Evolutionary conservation across 1,140 invertebrate genomes (phyloP).

Genomic region (Pseudomyrmex sp.): DNA sequence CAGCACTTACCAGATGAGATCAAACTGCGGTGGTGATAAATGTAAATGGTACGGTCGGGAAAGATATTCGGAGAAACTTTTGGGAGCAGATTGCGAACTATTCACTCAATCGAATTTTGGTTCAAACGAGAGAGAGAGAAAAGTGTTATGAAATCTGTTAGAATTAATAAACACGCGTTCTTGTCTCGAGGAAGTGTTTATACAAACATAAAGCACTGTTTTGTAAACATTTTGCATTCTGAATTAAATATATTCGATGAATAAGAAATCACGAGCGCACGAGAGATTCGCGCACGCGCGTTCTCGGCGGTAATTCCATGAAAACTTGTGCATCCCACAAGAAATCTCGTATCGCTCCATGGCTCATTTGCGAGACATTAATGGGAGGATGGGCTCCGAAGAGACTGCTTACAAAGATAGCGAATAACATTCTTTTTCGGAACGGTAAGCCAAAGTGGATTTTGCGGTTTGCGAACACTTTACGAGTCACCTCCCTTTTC

Average conservation of each 20-base stretch:
- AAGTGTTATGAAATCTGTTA: not conserved
- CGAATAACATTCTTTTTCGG: slow-evolving; percentile 2
- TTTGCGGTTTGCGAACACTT: slow-evolving; percentile 13
- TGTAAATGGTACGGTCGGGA: slow-evolving; percentile 60
- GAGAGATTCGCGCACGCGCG: not conserved
- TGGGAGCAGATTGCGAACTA: slow-evolving; percentile 46
- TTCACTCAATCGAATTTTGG: slow-evolving; percentile 8
- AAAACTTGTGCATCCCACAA: not conserved
- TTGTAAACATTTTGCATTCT: not conserved
- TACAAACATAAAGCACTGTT: not conserved
- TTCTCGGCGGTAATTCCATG: not conserved
- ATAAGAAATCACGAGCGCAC: no score
- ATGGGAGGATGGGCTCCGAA: not conserved
- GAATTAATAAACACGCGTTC: not conserved
- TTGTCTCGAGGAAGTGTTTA: not conserved
- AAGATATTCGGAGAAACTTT: slow-evolving; percentile 56
- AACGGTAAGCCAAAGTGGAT: slow-evolving; percentile 13
- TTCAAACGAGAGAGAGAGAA: not conserved
- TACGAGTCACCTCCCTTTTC: slow-evolving; percentile 6
- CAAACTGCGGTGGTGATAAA: slow-evolving; percentile 69
- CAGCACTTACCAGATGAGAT: slow-evolving; percentile 68
- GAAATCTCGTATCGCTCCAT: not conserved
- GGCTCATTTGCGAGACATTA: not conserved
- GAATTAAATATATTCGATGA: not conserved
- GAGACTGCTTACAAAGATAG: not conserved